These are phyloP conservation scores for Luperina testacea DNA, from an alignment of 2,888 invertebrate genomes.

Conservation along the genomic window DNA sequence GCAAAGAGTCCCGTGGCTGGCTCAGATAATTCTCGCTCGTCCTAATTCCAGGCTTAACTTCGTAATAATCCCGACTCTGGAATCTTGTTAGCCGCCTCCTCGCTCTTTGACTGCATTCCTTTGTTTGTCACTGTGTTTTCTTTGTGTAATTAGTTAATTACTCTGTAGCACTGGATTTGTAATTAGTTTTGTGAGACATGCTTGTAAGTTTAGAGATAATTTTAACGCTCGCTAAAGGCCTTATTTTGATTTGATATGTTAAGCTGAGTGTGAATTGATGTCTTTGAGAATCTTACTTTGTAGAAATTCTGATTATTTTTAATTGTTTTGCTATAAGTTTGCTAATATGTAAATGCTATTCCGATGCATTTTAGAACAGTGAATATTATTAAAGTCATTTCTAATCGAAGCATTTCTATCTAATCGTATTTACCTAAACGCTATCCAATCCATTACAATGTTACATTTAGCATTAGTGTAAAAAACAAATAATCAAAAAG, in stretches of 20 bases:
- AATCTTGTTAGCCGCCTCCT: constrained; percentile 67
- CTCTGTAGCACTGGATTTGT: constrained; percentile 42
- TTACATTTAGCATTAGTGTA: not conserved
- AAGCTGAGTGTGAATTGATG: constrained; percentile 18
- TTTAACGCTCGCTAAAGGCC: constrained; percentile 13
- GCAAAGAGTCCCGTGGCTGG: constrained; percentile 44
- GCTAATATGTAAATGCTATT: not conserved
- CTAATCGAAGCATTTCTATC: not conserved
- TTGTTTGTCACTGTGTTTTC: constrained; percentile 56
- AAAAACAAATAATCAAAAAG: constrained; percentile 9
- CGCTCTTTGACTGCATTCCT: constrained; percentile 65
- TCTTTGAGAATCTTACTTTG: not conserved
- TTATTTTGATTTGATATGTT: constrained; percentile 16
- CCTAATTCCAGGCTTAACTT: constrained; percentile 68
- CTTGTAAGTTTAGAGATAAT: constrained; percentile 17
- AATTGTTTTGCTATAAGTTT: not conserved
- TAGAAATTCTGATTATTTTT: not conserved
- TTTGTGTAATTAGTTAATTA: constrained; percentile 64
- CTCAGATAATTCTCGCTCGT: constrained; percentile 63
- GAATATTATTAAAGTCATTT: not conserved
- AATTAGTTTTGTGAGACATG: constrained; percentile 48
- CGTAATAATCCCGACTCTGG: constrained; percentile 64
- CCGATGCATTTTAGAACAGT: not conserved
- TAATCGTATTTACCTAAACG: not conserved
- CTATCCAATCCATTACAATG: not conserved